Base-by-base conservation (phyloP, 2,797 vertebrate genomes). In the Sandelia bainsii region DNA sequence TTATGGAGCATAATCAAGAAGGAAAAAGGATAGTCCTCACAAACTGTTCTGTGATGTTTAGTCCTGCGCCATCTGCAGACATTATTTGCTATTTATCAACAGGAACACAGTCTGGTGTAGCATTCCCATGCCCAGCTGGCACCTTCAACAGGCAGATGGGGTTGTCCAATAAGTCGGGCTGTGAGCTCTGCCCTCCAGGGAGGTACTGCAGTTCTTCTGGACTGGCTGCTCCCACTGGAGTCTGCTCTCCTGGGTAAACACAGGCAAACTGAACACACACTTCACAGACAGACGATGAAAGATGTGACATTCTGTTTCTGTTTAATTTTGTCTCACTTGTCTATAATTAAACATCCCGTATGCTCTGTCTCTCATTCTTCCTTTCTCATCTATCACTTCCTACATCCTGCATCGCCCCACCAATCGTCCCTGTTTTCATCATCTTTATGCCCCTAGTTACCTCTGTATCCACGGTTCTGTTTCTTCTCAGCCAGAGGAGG, bases 51-150 rank as follows among this genome's bases (percentile, higher is more conserved):
- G 66, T 79, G 62, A 75, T 87, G 69, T 81, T 83, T 59, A 66
- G 69, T 77, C 46, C 51, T 59, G 37, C 32, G 74, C 83, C 90
- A 93, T 91, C 87, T 92, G 91, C 68, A 89, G 71, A 69, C 71
- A 66, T 85, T 86, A 72, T 62, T 40, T 2, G 10, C 49, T 76
- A 77, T 91, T 87, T 84, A 77, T 79, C 64, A 69, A 79, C 80
- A 95, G 95, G 94, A 78, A 86, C 90, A 14, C 84, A 84, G 73
- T 90, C 91, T 80, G 93, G 92, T 65, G 67, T 83, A 67, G 93
- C 91, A 60, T 93, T 92, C 59, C 93, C 94, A 5, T 96, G 95
- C 85, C 95, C 95, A 82, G 74, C 82, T 79, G 95, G 95, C 56
- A 89, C 94, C 56, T 94, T 93, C 62, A 92, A 83, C 66, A 75